phyloP scores from a whole-genome alignment of 1,140 invertebrate genomes.

The Tribolium madens region DNA sequence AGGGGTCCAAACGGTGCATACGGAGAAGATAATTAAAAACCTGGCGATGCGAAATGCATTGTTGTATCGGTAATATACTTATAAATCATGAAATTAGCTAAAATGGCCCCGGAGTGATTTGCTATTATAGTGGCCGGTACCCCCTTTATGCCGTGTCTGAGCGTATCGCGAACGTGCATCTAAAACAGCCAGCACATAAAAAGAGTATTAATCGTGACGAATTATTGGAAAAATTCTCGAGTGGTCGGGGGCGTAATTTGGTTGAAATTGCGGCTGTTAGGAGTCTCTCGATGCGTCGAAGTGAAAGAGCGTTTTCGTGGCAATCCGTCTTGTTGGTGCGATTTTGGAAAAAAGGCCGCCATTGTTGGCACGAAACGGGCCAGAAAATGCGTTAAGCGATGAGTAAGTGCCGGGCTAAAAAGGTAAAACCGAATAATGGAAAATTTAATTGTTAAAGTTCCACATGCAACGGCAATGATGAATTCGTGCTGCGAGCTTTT shows the following conservation, averaged over 20 bases:
- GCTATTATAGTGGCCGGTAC: conserved; percentile 5
- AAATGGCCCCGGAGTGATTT: conserved; percentile 26
- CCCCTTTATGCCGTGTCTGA: conserved; percentile 18
- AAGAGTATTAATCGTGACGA: conserved; percentile 35
- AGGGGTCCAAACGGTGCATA: too few species aligned
- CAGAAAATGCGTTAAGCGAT: conserved; percentile 50
- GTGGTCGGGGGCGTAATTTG: conserved; percentile 39
- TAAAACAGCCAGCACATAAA: conserved; percentile 25
- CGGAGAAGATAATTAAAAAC: too few species aligned
- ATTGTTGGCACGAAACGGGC: conserved; percentile 45
- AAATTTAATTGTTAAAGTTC: conserved; percentile 41
- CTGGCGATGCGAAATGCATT: too few species aligned
- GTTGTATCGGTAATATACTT: neutral
- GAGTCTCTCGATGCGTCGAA: conserved; percentile 32
- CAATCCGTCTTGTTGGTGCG: conserved; percentile 46
- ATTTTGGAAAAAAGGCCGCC: conserved; percentile 46
- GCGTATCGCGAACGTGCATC: conserved; percentile 32
- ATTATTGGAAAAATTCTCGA: conserved; percentile 10
- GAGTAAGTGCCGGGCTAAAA: conserved; percentile 7
- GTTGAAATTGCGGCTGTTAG: conserved; percentile 49
- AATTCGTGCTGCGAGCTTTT: conserved; percentile 21
- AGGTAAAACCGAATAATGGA: conserved; percentile 20
- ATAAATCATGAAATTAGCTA: conserved; percentile 36
- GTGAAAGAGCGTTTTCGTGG: conserved; percentile 3
- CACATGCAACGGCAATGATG: conserved; percentile 25